Evolutionary conservation across 2,113 vertebrate genomes (phyloP).

Genomic region (Anolis sagrei): DNA sequence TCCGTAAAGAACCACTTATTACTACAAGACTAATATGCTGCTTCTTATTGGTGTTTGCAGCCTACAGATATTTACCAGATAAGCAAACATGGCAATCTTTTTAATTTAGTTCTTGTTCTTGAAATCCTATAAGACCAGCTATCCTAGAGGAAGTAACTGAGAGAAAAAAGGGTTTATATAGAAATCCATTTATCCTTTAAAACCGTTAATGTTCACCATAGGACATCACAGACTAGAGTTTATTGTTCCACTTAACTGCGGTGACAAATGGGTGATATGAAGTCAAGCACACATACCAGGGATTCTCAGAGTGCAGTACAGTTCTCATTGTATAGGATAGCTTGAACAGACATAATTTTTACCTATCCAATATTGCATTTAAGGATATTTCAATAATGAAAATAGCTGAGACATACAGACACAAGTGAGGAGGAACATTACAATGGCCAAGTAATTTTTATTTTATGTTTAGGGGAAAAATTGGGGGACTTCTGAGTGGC

Average conservation of each 20-base stretch:
- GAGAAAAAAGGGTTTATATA: background rate
- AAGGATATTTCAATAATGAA: background rate
- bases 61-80: background rate
- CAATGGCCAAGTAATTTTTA: no score
- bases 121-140: slow-evolving; percentile 4
- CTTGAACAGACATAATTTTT: background rate
- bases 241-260: background rate
- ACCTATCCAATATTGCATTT: background rate
- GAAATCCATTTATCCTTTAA: background rate
- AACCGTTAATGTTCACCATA: background rate
- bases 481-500: no score
- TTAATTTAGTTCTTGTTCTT: slow-evolving; percentile 4
- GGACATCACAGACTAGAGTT: background rate
- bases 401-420: background rate
- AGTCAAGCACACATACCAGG: background rate
- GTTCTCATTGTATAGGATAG: background rate
- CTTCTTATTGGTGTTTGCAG: background rate
- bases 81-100: background rate
- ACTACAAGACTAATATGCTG: background rate
- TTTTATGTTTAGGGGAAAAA: no score
- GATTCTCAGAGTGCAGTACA: background rate
- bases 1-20: background rate
- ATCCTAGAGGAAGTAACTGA: background rate
- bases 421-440: background rate
- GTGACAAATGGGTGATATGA: background rate